Conservation (phyloP, 2,113 vertebrate genomes). For the Speoplatyrhinus poulsoni region DNA sequence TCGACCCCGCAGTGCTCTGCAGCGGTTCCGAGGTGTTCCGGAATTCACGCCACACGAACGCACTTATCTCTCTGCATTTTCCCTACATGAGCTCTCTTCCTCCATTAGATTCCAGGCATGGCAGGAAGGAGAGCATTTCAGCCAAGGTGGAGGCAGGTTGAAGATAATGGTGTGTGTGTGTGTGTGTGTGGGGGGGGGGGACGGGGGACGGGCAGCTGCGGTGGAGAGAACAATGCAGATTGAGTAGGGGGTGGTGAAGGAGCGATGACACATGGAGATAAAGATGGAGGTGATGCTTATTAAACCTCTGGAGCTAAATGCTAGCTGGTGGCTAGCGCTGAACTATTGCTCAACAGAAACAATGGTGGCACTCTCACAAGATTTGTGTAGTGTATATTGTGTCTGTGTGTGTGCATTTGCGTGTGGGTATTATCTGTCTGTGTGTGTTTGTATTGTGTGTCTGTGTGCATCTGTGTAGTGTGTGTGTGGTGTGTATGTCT, state of each 20-base stretch:
- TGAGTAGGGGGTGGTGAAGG: not conserved
- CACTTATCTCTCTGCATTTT: not conserved
- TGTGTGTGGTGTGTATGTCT: too few relatives aligned
- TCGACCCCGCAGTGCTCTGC: not conserved
- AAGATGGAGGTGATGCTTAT: not conserved
- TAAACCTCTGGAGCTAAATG: not conserved
- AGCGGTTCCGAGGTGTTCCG: not conserved
- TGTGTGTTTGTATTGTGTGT: too few relatives aligned
- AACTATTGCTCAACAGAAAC: conserved; percentile 5
- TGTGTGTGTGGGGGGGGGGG: too few relatives aligned
- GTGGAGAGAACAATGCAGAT: not conserved
- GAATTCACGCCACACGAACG: conserved; percentile 4
- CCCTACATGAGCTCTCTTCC: not conserved
- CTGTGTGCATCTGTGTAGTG: too few relatives aligned
- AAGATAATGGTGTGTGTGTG: not conserved
- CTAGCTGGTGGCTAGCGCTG: not conserved
- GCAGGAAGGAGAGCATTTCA: not conserved
- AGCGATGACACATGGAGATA: not conserved
- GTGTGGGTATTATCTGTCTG: too few relatives aligned
- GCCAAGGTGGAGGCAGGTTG: not conserved
- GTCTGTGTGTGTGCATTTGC: not conserved
- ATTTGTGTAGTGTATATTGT: not conserved
- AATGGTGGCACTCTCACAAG: not conserved
- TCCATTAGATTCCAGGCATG: not conserved
- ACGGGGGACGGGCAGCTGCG: too few relatives aligned